Percentiles rank a stretch among this genome's conserved stretches.
phyloP scores from a whole-genome alignment of 2,113 vertebrate genomes.

The Protomyctophum bolini region DNA sequence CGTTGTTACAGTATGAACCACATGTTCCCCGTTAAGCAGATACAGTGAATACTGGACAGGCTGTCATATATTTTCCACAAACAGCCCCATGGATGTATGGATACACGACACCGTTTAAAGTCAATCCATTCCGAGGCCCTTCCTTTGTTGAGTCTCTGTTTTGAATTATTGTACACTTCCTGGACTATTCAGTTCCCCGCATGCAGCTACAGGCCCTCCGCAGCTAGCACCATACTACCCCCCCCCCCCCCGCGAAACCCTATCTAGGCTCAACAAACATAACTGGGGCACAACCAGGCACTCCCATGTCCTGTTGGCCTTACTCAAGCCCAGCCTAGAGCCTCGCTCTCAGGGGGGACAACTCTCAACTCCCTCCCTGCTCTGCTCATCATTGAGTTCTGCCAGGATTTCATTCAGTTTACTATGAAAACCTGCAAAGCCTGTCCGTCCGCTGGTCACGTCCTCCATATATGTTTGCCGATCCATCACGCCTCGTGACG shows the following conservation, averaged over 20 bases:
- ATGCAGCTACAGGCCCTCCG: slow-evolving; percentile 47
- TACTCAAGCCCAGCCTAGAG: slow-evolving; percentile 30
- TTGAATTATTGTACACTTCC: slow-evolving; percentile 76
- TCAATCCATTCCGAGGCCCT: slow-evolving; percentile 47
- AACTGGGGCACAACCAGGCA: slow-evolving; percentile 46
- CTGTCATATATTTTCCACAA: slow-evolving; percentile 30
- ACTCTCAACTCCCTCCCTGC: slow-evolving; percentile 19
- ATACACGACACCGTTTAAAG: slow-evolving; percentile 43
- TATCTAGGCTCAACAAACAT: slow-evolving; percentile 57
- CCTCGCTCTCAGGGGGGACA: slow-evolving; percentile 32
- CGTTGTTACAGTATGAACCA: background rate
- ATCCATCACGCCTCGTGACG: too few relatives aligned
- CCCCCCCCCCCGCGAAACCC: slow-evolving; percentile 53
- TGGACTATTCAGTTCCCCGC: slow-evolving; percentile 52
- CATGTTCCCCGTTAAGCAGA: background rate
- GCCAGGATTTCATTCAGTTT: slow-evolving; percentile 37
- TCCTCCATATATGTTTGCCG: too few relatives aligned
- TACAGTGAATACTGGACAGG: background rate
- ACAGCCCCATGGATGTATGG: slow-evolving; percentile 3
- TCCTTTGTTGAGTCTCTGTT: slow-evolving; percentile 62
- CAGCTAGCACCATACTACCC: slow-evolving; percentile 21
- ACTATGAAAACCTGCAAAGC: background rate
- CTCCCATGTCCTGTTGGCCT: slow-evolving; percentile 32
- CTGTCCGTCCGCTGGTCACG: too few relatives aligned
- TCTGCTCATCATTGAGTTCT: slow-evolving; percentile 39